These are phyloP conservation scores for Cynopterus brachyotis DNA, from an alignment of 2,113 vertebrate genomes.

Conservation along the genomic window DNA sequence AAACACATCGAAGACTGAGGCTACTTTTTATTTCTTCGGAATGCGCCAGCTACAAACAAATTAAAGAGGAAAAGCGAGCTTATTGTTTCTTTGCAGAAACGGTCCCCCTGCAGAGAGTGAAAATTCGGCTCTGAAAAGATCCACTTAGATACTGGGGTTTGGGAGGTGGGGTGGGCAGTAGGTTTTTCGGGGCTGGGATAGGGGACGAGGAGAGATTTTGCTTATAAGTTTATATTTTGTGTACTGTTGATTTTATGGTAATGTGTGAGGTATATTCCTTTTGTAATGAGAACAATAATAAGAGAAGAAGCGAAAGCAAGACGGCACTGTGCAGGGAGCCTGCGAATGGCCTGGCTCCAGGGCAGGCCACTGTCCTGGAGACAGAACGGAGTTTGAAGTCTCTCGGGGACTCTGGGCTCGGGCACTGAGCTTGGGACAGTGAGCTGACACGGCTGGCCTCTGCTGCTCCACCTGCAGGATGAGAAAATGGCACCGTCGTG, in stretches of 20 bases:
- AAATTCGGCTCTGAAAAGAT: background rate
- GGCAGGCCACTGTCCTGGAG: no score
- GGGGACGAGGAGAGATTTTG: background rate
- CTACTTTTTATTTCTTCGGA: background rate
- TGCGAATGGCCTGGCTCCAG: no score
- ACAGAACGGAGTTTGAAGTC: accelerated
- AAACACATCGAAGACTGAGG: background rate
- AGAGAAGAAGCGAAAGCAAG: background rate
- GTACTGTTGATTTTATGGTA: background rate
- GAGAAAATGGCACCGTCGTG: accelerated
- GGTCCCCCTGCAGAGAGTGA: background rate
- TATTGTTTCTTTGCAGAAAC: background rate
- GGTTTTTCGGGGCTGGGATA: accelerated
- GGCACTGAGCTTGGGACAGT: accelerated
- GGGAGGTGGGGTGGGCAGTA: no score
- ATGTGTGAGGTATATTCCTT: background rate
- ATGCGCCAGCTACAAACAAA: background rate
- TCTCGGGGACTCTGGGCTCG: accelerated
- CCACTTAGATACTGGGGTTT: background rate
- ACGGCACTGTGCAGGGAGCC: accelerated
- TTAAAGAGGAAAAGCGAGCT: background rate
- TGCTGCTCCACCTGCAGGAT: background rate
- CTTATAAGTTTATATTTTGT: background rate
- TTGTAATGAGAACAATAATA: background rate
- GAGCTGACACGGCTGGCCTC: accelerated